phyloP scores from a whole-genome alignment of 2,888 invertebrate species.

The Spisula subtruncata region DNA sequence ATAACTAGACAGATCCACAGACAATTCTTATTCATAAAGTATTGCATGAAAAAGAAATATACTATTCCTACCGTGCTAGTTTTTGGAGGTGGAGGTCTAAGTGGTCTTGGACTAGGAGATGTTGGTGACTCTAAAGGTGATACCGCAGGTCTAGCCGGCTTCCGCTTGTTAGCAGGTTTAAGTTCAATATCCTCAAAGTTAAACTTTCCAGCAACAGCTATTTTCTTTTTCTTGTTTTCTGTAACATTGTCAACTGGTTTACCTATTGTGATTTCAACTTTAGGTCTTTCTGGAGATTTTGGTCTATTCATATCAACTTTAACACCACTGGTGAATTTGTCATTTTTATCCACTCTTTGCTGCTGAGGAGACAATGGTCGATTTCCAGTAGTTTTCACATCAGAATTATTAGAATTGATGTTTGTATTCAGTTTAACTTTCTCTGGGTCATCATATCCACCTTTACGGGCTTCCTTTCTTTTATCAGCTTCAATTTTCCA shows the following conservation, averaged over 20 bases:
- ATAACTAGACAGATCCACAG: too few relatives aligned
- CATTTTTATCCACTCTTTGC: constrained; percentile 32
- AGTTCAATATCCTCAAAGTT: constrained; percentile 60
- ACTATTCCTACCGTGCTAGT: constrained; percentile 27
- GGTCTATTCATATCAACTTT: background rate
- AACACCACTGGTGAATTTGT: constrained; percentile 36
- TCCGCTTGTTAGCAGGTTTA: constrained; percentile 38
- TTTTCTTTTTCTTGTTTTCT: constrained; percentile 69
- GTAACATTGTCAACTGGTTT: constrained; percentile 36
- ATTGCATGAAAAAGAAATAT: background rate
- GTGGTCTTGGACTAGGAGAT: constrained; percentile 50
- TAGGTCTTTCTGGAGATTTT: constrained; percentile 53
- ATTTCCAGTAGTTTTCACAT: constrained; percentile 23
- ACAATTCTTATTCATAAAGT: background rate
- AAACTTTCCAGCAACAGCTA: constrained; percentile 73
- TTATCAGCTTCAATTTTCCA: constrained; percentile 85
- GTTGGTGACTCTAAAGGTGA: constrained; percentile 49
- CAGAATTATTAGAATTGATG: constrained; percentile 35
- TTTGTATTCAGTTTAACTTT: constrained; percentile 48
- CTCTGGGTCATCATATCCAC: constrained; percentile 81
- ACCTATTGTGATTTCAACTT: constrained; percentile 32
- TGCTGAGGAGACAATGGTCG: constrained; percentile 55
- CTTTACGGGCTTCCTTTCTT: constrained; percentile 77
- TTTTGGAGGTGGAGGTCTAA: constrained; percentile 70
- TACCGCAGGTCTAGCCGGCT: constrained; percentile 49